Conservation (phyloP, 1,140 invertebrate species). For the Papilio polytes region DNA sequence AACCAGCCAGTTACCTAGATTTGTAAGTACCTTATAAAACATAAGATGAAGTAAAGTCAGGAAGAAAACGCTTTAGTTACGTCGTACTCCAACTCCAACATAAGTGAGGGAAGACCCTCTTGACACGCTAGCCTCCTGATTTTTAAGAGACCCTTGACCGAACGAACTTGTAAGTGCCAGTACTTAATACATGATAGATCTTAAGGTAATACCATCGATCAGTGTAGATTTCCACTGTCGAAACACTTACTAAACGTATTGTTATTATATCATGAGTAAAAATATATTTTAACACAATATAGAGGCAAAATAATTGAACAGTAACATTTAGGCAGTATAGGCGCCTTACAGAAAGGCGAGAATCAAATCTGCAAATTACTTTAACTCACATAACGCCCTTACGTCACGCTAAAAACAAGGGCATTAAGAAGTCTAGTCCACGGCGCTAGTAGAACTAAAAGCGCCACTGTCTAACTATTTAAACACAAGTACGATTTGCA, state of each 20-base stretch:
- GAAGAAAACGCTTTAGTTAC: background rate
- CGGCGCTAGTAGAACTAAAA: too few relatives aligned
- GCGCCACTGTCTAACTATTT: too few relatives aligned
- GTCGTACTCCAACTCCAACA: background rate
- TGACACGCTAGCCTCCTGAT: conserved; percentile 23
- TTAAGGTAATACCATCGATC: conserved; percentile 3
- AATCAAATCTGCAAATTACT: too few relatives aligned
- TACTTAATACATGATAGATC: conserved; percentile 9
- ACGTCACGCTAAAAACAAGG: too few relatives aligned
- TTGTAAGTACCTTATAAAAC: background rate
- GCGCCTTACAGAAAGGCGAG: too few relatives aligned
- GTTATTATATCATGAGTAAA: background rate
- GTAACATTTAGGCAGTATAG: too few relatives aligned
- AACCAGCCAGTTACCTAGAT: background rate
- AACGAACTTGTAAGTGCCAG: conserved; percentile 18
- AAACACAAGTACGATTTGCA: too few relatives aligned
- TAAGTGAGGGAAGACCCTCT: conserved; percentile 24
- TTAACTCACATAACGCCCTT: too few relatives aligned
- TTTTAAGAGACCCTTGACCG: conserved; percentile 36
- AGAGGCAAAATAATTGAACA: too few relatives aligned
- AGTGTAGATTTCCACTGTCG: background rate
- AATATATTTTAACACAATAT: too few relatives aligned
- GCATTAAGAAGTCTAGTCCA: too few relatives aligned
- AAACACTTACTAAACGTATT: background rate
- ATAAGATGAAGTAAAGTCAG: background rate